Percentiles rank a stretch among this genome's conserved stretches.
Conservation (phyloP, 1,140 invertebrate species). For the Oedothorax gibbosus region DNA sequence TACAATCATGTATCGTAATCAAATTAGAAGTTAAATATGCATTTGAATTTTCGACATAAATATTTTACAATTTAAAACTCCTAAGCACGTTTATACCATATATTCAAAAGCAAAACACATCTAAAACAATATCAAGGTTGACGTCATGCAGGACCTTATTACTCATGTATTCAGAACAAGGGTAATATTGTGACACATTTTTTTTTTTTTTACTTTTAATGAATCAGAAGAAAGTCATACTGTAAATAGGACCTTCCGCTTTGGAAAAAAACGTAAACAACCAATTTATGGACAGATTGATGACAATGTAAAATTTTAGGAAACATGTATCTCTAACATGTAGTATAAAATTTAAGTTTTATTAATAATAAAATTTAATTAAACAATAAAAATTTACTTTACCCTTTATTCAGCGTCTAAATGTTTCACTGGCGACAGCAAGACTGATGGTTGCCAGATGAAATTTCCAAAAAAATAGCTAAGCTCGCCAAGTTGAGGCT, state of each 20-base stretch:
- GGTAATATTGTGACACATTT: conserved; percentile 50
- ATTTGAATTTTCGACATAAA: no score
- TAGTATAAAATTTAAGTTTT: neutral
- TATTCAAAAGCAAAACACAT: no score
- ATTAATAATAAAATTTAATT: conserved; percentile 3
- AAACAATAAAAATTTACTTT: conserved; percentile 6
- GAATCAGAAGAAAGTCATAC: conserved; percentile 15
- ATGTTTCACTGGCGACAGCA: conserved; percentile 35
- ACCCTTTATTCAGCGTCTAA: conserved; percentile 32
- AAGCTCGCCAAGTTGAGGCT: no score
- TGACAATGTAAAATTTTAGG: neutral
- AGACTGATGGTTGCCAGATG: no score
- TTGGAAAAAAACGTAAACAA: no score
- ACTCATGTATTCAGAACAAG: conserved; percentile 54
- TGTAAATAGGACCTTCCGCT: neutral
- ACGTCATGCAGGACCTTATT: conserved; percentile 36
- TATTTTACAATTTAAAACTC: no score
- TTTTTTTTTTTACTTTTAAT: conserved; percentile 26
- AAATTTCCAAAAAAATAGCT: no score
- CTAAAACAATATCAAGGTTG: conserved; percentile 5
- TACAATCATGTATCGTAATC: no score
- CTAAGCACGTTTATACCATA: neutral
- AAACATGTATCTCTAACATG: neutral
- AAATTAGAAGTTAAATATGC: no score
- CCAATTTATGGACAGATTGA: neutral